Evolutionary conservation across 2,113 vertebrate genomes (phyloP), one percentile per base, ranked within the genome.

Genomic region (Eulemur rufifrons): DNA sequence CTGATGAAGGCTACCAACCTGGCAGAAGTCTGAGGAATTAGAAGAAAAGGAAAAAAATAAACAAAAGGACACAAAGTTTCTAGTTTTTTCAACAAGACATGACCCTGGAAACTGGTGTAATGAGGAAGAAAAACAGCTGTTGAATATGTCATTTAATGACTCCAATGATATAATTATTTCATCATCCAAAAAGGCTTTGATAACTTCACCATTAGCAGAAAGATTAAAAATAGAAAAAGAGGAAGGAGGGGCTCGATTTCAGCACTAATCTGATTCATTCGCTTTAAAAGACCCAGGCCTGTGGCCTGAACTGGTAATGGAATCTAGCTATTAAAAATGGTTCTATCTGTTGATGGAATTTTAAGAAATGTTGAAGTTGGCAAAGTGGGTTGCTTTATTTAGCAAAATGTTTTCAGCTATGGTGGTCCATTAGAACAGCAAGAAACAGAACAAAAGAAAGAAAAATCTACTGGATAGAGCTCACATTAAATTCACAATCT

Each of bases 81-180:
- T 37, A 11, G 74, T 91, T 83, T 81, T 84, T 54, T 86, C 76
- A 89, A 74, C 87, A 90, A 90, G 76, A 96, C 71, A 64, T 87
- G 84, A 82, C 21, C 37, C 74, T 78, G 78, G 27, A 78, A 63
- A 63, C 7, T 15, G 64, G 32, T 34, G 32, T 50, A 37, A 77
- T 7, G 52, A 66, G n/a, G 56, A 77, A 66, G 54, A 94, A 63
- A 77, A 86, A 47, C 92, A 91, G 84, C 64, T 94, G 88, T n/a
- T 69, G 89, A n/a, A 1, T 54, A 14, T 47, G 66, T 66, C 73
- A 52, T 34, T 29, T 54, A 71, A 34, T 64, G 50, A 56, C n/a
- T 39, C 45, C 42, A 63, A 6, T 0, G 66, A 73, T 23, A 52
- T 6, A 66, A 29, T 20, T 59, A 42, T 87, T 92, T 82, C 80